Percentiles rank a stretch among this genome's conserved stretches.
phyloP scores from a whole-genome alignment of 2,888 invertebrate species.

The Drosophila stalkeri region DNA sequence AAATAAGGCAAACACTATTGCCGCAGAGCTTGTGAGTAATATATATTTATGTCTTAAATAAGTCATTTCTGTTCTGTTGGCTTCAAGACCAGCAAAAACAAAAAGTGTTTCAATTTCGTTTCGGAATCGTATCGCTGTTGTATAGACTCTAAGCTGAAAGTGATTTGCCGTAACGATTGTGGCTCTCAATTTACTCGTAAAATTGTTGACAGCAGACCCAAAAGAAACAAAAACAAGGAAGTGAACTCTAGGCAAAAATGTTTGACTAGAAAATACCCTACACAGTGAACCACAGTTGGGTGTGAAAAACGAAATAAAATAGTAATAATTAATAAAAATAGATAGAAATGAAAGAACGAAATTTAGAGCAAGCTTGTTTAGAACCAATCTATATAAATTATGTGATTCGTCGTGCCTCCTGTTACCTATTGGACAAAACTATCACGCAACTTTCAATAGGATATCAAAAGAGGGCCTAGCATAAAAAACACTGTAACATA shows the following conservation, averaged over 20 bases:
- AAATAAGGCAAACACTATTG: slow-evolving; percentile 9
- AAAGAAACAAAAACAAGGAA: slow-evolving; percentile 29
- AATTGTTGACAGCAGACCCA: slow-evolving; percentile 57
- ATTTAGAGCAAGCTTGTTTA: not conserved
- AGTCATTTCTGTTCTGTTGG: slow-evolving; percentile 6
- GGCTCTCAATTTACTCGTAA: slow-evolving; percentile 72
- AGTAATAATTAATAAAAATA: not conserved
- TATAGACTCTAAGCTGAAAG: slow-evolving; percentile 62
- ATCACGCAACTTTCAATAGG: not conserved
- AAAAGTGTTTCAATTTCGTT: slow-evolving; percentile 47
- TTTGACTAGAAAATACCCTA: not conserved
- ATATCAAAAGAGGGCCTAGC: slow-evolving; percentile 9
- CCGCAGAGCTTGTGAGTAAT: not conserved
- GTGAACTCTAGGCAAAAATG: too few relatives aligned
- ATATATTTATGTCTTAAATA: slow-evolving; percentile 25
- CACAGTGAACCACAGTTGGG: not conserved
- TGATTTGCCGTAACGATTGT: slow-evolving; percentile 74
- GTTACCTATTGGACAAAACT: not conserved
- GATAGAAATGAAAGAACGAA: not conserved
- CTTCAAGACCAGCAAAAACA: slow-evolving; percentile 1
- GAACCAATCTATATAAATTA: not conserved
- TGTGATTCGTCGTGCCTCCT: not conserved
- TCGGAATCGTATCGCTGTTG: slow-evolving; percentile 29
- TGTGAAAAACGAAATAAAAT: not conserved
- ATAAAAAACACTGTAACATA: slow-evolving; percentile 55